phyloP scores from a whole-genome alignment of 2,113 vertebrate genomes.

The Pagrus major region DNA sequence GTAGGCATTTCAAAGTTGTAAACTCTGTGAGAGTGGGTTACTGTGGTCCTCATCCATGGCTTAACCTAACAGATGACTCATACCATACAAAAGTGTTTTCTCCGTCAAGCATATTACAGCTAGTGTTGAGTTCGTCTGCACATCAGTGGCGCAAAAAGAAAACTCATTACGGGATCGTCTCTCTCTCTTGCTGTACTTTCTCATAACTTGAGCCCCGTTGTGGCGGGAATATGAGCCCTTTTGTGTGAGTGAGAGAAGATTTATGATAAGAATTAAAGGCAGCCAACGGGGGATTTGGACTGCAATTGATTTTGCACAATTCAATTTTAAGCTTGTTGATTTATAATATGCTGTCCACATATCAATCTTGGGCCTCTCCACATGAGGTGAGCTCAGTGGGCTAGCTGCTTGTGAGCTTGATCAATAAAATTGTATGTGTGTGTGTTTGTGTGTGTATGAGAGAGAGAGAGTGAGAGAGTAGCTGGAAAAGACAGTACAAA shows the following conservation, averaged over 20 bases:
- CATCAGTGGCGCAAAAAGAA: conserved; percentile 24
- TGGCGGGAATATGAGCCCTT: conserved; percentile 59
- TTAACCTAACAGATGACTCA: conserved; percentile 27
- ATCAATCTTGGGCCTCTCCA: conserved; percentile 73
- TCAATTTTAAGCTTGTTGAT: conserved; percentile 83
- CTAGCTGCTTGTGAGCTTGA: conserved; percentile 63
- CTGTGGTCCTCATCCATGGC: neutral
- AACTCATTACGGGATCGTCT: conserved; percentile 59
- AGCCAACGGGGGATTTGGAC: conserved; percentile 73
- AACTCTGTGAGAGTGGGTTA: conserved; percentile 18
- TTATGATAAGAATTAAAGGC: conserved; percentile 78
- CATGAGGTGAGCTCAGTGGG: conserved; percentile 63
- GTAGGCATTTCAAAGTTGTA: neutral
- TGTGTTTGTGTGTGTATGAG: conserved; percentile 11
- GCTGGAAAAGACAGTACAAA: conserved; percentile 21
- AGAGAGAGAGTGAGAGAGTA: neutral
- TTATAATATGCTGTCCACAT: conserved; percentile 77
- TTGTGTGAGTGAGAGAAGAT: conserved; percentile 68
- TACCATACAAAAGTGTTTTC: neutral
- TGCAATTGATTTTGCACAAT: conserved; percentile 79
- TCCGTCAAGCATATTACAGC: conserved; percentile 29
- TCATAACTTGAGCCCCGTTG: conserved; percentile 62
- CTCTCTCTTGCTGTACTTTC: conserved; percentile 56
- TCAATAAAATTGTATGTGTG: conserved; percentile 51
- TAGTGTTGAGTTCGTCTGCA: conserved; percentile 23